phyloP scores from a whole-genome alignment of 2,797 vertebrate genomes.

The Epinephelus awoara region DNA sequence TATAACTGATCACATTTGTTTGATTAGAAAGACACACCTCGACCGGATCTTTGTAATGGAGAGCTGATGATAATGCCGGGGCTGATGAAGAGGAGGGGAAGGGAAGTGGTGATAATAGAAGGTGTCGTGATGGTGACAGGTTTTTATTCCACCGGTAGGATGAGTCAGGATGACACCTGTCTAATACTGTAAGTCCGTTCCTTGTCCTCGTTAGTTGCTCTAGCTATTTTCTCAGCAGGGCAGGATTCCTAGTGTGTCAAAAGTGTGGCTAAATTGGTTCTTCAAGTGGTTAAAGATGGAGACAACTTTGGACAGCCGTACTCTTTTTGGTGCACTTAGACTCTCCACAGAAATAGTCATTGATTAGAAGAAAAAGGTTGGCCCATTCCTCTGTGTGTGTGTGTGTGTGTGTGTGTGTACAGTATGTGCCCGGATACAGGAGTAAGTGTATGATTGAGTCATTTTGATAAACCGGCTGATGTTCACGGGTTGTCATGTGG shows the following conservation, averaged over 20 bases:
- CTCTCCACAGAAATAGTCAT: conserved; percentile 62
- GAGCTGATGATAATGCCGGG: conserved; percentile 27
- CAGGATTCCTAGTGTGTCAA: conserved; percentile 72
- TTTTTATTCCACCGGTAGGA: conserved; percentile 56
- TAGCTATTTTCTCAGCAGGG: conserved; percentile 70
- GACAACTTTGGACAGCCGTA: conserved; percentile 71
- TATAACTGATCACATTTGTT: conserved; percentile 53
- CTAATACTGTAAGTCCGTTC: conserved; percentile 67
- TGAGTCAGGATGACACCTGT: conserved; percentile 75
- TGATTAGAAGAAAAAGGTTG: conserved; percentile 65
- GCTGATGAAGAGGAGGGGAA: conserved; percentile 17
- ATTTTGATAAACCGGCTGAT: conserved; percentile 69
- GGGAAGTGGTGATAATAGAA: conserved; percentile 31
- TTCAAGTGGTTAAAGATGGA: conserved; percentile 76
- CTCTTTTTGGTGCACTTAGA: conserved; percentile 68
- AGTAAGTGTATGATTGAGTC: conserved; percentile 67
- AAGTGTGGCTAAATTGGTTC: conserved; percentile 79
- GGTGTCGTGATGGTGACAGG: conserved; percentile 54
- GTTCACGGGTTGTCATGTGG: conserved; percentile 59
- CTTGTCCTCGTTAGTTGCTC: conserved; percentile 77
- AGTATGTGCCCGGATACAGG: conserved; percentile 32
- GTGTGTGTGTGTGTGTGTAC: conserved; percentile 13
- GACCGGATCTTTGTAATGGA: neutral
- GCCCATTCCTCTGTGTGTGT: conserved; percentile 1
- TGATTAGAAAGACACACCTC: conserved; percentile 45